Evolutionary conservation across 2,797 vertebrate species (phyloP).

Genomic region (Coregonus ussuriensis): DNA sequence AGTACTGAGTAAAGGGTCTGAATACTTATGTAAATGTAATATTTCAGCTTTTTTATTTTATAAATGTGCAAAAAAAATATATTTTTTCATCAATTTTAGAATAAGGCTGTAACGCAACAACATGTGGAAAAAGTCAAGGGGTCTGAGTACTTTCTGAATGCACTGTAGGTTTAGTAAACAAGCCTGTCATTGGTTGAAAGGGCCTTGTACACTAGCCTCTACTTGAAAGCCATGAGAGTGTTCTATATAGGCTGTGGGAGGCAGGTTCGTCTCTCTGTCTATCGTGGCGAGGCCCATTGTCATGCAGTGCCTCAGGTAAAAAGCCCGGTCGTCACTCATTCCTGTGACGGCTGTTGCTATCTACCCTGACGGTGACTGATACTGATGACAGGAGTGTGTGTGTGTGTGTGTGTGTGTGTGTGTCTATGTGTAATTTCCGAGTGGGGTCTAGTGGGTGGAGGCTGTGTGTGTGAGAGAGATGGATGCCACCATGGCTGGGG

Average conservation of each 20-base stretch:
- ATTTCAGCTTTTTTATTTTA: too few species aligned
- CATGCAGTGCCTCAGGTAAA: constrained; percentile 71
- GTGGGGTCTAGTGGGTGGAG: constrained; percentile 38
- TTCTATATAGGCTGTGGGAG: constrained; percentile 32
- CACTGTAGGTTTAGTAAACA: too few species aligned
- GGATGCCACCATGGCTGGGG: too few species aligned
- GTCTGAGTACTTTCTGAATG: too few species aligned
- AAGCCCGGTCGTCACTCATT: constrained; percentile 73
- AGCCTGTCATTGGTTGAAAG: too few species aligned
- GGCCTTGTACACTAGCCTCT: not conserved
- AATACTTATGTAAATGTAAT: too few species aligned
- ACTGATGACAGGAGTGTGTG: constrained; percentile 44
- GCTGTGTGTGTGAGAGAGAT: constrained; percentile 20
- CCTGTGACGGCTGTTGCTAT: constrained; percentile 67
- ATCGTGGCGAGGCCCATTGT: constrained; percentile 63
- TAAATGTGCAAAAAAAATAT: too few species aligned
- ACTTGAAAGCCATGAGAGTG: constrained; percentile 10
- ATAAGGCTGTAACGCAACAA: too few species aligned
- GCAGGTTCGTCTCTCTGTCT: constrained; percentile 54
- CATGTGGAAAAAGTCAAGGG: too few species aligned
- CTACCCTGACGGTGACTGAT: constrained; percentile 73
- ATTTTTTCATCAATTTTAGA: too few species aligned
- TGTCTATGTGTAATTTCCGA: constrained; percentile 40
- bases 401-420: constrained; percentile 32
- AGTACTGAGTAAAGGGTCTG: too few species aligned